These are phyloP conservation scores for Pseudomyrmex dendroicus DNA, from an alignment of 1,140 invertebrate species.

Conservation along the genomic window DNA sequence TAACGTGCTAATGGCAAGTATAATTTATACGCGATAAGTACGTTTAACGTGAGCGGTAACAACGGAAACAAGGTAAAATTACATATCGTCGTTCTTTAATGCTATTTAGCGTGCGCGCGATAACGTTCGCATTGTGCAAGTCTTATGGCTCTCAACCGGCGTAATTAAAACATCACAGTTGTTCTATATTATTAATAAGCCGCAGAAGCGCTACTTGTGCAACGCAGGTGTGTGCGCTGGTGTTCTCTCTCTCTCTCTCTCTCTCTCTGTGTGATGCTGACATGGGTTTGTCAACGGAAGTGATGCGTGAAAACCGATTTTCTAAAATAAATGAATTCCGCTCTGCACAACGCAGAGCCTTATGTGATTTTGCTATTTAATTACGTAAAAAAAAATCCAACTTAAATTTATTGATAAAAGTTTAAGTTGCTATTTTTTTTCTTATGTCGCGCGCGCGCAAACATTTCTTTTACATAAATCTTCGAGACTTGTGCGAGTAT, in stretches of 20 bases:
- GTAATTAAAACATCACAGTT: constrained; percentile 4
- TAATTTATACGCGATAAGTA: background rate
- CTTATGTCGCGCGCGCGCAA: background rate
- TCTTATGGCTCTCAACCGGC: constrained; percentile 3
- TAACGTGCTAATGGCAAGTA: background rate
- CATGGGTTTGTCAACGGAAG: too few species aligned
- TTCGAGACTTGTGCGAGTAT: constrained; percentile 5
- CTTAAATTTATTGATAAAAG: background rate
- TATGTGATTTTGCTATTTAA: too few species aligned
- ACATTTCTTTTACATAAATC: constrained; percentile 18
- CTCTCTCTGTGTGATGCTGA: too few species aligned
- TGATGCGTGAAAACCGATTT: too few species aligned
- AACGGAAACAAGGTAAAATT: constrained; percentile 9
- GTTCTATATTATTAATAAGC: background rate
- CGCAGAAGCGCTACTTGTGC: too few species aligned
- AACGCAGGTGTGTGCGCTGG: too few species aligned
- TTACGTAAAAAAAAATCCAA: background rate
- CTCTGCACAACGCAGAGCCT: too few species aligned
- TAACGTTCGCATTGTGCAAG: constrained; percentile 1
- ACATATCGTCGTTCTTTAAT: background rate
- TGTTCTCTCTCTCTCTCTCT: too few species aligned
- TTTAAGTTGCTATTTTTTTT: background rate
- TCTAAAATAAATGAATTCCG: too few species aligned
- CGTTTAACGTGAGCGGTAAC: constrained; percentile 5
- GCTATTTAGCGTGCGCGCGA: background rate